Evolutionary conservation across 2,113 vertebrate genomes (phyloP).

Genomic region (Pelusios castaneus): DNA sequence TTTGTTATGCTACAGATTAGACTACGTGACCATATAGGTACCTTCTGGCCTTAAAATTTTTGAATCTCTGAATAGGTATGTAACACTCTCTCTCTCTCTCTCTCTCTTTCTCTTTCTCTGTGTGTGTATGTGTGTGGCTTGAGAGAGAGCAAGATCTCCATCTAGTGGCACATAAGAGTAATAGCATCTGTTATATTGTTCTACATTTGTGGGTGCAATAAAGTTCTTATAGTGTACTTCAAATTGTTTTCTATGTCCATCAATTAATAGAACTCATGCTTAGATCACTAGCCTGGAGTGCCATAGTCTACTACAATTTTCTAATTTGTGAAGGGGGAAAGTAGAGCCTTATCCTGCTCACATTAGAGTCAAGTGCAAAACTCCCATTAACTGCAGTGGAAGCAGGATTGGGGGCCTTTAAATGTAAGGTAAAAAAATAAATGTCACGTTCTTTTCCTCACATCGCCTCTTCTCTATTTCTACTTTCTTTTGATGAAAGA

Average conservation of each 20-base stretch:
- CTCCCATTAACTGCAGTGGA: neutral
- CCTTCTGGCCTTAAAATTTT: neutral
- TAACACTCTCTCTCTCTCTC: too few relatives aligned
- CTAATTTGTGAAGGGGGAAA: neutral
- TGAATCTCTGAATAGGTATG: rapidly evolving
- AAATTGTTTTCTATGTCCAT: rapidly evolving
- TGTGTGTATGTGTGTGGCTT: neutral
- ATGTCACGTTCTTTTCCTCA: neutral
- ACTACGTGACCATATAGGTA: neutral
- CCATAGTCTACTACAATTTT: neutral
- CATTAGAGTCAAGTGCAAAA: neutral
- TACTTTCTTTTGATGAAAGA: neutral
- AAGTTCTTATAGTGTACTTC: neutral
- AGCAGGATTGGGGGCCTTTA: neutral
- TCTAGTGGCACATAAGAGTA: conserved; percentile 40
- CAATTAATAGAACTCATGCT: neutral
- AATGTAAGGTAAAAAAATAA: neutral
- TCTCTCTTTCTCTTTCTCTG: too few relatives aligned
- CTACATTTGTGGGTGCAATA: rapidly evolving
- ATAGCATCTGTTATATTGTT: rapidly evolving
- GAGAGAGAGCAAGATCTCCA: conserved; percentile 49
- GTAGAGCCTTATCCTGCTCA: neutral
- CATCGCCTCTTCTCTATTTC: rapidly evolving
- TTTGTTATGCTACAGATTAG: neutral
- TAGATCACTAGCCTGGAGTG: rapidly evolving